A percentile compares a stretch with the other conserved stretches of the same genome.
phyloP scores from a whole-genome alignment of 2,113 vertebrate species.

The Merops nubicus region DNA sequence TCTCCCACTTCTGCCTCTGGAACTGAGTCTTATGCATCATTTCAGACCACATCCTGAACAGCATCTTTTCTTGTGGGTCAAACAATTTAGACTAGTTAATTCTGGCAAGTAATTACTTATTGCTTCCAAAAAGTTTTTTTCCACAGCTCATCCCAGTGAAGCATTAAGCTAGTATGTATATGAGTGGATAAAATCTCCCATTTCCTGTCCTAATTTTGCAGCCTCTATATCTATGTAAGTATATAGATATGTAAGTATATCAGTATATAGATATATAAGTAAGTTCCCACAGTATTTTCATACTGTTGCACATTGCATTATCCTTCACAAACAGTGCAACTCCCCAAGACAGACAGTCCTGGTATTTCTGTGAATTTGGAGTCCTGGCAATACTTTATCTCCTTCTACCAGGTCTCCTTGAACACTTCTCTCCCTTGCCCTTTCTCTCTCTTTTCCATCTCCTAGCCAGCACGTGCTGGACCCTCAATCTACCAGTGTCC shows the following conservation, averaged over 20 bases:
- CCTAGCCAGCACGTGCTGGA: neutral
- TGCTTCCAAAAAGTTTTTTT: slow-evolving; percentile 1
- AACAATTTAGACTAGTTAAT: neutral
- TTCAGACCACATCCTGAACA: slow-evolving; percentile 11
- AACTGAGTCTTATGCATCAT: neutral
- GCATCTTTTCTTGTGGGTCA: neutral
- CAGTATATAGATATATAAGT: no score
- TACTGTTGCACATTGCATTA: neutral
- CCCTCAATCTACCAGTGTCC: neutral
- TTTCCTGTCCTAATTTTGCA: neutral
- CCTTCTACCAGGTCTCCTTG: neutral
- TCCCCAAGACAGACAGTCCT: neutral
- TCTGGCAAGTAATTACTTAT: neutral
- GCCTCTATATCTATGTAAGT: no score
- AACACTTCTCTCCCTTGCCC: neutral
- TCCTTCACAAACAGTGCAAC: neutral
- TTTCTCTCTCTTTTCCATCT: neutral
- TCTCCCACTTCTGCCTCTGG: neutral
- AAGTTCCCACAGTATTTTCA: neutral
- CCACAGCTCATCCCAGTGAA: neutral
- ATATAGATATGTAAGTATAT: no score
- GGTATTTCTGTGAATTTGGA: neutral
- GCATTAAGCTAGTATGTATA: neutral
- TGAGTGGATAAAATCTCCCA: neutral
- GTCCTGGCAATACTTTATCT: neutral